Base-by-base conservation (phyloP, 2,888 invertebrate genomes). In the Panopea generosa region DNA sequence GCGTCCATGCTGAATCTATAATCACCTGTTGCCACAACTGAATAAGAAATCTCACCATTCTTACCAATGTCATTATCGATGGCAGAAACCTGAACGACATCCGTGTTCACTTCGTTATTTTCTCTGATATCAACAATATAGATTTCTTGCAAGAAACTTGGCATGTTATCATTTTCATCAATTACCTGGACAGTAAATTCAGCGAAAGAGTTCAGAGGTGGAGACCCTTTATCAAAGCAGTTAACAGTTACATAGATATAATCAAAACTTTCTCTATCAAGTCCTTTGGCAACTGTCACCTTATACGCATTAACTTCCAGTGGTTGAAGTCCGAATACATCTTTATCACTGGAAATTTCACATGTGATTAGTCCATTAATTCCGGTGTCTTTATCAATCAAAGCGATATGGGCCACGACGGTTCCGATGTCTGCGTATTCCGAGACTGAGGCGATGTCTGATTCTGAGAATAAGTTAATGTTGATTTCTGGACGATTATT, bases 161-260 rank as follows among this genome's bases (percentile, higher is more conserved):
- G 98, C 0, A 96, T 94, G 92, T 98, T 97, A 89, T 98, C 98
- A 88, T 98, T 98, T 1, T 97, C 95, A 89, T 98, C 98, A 53
- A 94, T 93, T 0, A 98, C 96, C 22, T 83, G 74, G 1, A 88
- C 86, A 2, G 69, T 68, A 63, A 87, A 87, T 55, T 77, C 70
- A n/a, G 76, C 74, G 38, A 83, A 75, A 2, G 82, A 70, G 24
- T 67, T 83, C 53, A 83, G 52, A 2, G 86, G 81, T 24, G 87
- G 85, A 2, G 63, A 61, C 2, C 87, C 87, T 49, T 61, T 77
- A 62, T 87, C 87, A 9, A 77, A 47, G 59, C 87, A 87, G 18
- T 72, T 79, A 24, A 87, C 69, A 11, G 65, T 73, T 11, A 85
- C 80, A 29, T 80, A 70, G 49, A 83, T 75, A 49, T 65, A 67